Evolutionary conservation across 1,140 invertebrate species (phyloP), one percentile per base, ranked within the genome.

Genomic region (Procambarus clarkii): DNA sequence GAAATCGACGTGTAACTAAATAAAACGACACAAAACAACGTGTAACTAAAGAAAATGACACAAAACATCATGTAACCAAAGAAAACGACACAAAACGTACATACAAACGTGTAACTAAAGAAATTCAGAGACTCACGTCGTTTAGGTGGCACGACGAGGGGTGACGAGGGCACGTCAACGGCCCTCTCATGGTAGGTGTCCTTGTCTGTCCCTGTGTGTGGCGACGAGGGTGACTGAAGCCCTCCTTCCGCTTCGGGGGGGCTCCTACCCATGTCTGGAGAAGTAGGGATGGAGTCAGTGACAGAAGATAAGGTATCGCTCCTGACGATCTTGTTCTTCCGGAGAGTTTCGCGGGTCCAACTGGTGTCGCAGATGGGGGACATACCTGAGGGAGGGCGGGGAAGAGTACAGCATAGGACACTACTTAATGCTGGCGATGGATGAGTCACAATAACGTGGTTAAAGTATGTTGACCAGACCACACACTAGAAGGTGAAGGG

Each of bases 361-460:
- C 86, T 87, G 64, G 92, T 92, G 92, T 92, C 92, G 79, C 92
- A 92, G 88, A 92, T 92, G 46, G 92, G 92, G 46, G 92, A 92
- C 92, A 92, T 91, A 48, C 92, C 92, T 92, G 88, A 9, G 48
- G 45, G 58, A 78, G 69, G 58, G 34, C 58, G 60, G 50, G 44
- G 79, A 77, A 24, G 18, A 24, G 76, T 7, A 13, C 58, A 24
- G 11, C 44, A 34, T 34, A 34, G 34, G 34, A 34, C 34, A 34
- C 34, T 34, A 34, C 34, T 34, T 34, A 34, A 34, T 34, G 34
- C 18, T 34, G 58, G 82, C 60, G n/a, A n/a, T n/a, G n/a, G n/a
- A n/a, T n/a, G n/a, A n/a, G n/a, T n/a, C n/a, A n/a, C n/a, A n/a
- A n/a, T n/a, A n/a, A n/a, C n/a, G n/a, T n/a, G n/a, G n/a, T n/a